Percentiles rank a stretch among this genome's conserved stretches.
phyloP scores from a whole-genome alignment of 2,888 invertebrate species.

The Tolmerus cingulatus region DNA sequence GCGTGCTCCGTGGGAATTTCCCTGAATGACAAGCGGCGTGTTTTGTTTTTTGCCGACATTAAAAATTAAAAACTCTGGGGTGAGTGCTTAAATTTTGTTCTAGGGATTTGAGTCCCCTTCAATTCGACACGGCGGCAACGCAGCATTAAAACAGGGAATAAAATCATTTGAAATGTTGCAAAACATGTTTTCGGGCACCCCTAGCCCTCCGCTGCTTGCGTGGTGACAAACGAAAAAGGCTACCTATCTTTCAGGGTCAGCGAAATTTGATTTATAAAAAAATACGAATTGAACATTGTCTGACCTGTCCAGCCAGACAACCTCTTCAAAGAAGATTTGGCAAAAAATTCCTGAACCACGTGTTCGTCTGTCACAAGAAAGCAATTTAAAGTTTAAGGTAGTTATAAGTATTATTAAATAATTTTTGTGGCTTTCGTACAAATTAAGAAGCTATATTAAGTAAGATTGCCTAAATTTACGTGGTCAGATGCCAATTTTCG shows the following conservation, averaged over 20 bases:
- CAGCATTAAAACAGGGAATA: background rate
- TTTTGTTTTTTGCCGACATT: background rate
- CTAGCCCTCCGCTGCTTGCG: background rate
- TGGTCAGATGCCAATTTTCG: background rate
- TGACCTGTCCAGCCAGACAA: background rate
- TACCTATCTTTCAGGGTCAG: background rate
- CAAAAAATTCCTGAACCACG: background rate
- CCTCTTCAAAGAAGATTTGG: background rate
- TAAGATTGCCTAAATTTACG: background rate
- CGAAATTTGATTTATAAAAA: background rate
- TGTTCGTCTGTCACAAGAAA: background rate
- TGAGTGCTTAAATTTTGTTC: too few relatives aligned
- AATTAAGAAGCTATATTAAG: background rate
- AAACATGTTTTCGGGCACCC: background rate
- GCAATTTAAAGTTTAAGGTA: background rate
- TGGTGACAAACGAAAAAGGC: background rate
- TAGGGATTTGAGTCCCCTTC: background rate
- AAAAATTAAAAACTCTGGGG: too few relatives aligned
- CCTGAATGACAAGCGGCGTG: background rate
- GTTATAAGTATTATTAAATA: too few relatives aligned
- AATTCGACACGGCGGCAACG: background rate
- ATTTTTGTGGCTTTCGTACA: too few relatives aligned
- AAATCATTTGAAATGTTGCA: background rate
- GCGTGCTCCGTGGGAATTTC: background rate
- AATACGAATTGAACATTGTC: background rate